phyloP scores from a whole-genome alignment of 2,888 invertebrate genomes.

The Abrostola triplasia region DNA sequence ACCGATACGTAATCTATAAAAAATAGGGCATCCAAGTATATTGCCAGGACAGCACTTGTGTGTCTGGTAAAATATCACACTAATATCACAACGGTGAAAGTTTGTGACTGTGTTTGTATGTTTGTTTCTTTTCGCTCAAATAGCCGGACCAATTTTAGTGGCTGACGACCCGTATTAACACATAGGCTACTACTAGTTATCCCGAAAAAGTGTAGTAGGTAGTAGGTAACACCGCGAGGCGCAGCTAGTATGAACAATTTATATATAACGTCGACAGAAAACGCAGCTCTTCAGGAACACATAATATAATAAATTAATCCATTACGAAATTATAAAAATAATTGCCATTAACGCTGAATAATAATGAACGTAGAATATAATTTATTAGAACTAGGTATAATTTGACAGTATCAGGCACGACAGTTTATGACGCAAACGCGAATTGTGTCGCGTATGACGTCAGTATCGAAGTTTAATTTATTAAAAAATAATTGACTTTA shows the following conservation, averaged over 20 bases:
- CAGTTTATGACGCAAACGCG: neutral
- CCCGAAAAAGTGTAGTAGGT: too few relatives aligned
- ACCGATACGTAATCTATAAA: constrained; percentile 16
- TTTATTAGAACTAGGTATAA: too few relatives aligned
- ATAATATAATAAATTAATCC: neutral
- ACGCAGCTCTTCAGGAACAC: neutral
- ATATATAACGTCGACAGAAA: neutral
- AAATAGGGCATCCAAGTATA: constrained; percentile 3
- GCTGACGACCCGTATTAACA: too few relatives aligned
- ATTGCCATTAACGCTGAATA: too few relatives aligned
- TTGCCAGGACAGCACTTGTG: neutral
- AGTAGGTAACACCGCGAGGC: too few relatives aligned
- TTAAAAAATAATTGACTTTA: neutral
- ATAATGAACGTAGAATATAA: too few relatives aligned
- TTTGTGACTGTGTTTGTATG: too few relatives aligned
- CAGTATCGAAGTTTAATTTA: neutral
- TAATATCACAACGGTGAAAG: too few relatives aligned
- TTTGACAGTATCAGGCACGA: neutral
- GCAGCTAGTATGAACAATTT: neutral
- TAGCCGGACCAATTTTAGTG: too few relatives aligned
- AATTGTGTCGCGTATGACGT: neutral
- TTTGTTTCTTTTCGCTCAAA: too few relatives aligned
- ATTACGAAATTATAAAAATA: too few relatives aligned
- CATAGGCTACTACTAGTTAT: too few relatives aligned
- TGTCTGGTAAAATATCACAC: neutral